Conservation (phyloP, 2,797 vertebrate species). For the Sebastes kiyomatsui region DNA sequence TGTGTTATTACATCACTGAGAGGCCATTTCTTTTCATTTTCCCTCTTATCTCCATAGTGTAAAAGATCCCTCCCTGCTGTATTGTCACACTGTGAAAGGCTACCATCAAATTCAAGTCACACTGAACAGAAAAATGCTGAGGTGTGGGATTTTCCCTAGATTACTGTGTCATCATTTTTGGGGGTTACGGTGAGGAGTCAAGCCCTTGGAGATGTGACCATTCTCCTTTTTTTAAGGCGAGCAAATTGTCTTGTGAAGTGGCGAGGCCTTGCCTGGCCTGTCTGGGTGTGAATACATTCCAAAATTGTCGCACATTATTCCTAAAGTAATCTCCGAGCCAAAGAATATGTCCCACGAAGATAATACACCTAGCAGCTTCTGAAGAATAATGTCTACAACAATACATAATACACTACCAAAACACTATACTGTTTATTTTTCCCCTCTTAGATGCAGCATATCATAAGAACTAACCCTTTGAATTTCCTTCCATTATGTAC, state of each 20-base stretch:
- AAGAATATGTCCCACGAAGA: neutral
- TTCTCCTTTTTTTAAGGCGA: constrained; percentile 60
- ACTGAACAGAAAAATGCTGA: constrained; percentile 64
- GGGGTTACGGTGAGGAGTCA: constrained; percentile 65
- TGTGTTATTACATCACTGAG: constrained; percentile 7
- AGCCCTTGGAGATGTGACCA: constrained; percentile 75
- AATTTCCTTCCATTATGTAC: neutral
- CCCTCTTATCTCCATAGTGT: neutral
- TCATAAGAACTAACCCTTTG: neutral
- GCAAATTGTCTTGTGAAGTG: constrained; percentile 61
- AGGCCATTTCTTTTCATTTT: neutral
- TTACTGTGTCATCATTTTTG: constrained; percentile 75
- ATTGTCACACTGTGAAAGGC: constrained; percentile 43
- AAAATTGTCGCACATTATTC: constrained; percentile 28
- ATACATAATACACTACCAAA: neutral
- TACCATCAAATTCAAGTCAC: constrained; percentile 60
- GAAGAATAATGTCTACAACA: constrained; percentile 1
- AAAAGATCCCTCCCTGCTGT: constrained; percentile 11
- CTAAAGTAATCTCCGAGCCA: constrained; percentile 19
- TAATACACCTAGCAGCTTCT: neutral
- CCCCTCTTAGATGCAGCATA: neutral
- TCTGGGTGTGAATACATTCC: constrained; percentile 25
- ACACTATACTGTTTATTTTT: neutral
- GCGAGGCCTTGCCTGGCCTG: constrained; percentile 9
- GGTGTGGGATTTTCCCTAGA: constrained; percentile 51